Evolutionary conservation across 2,888 invertebrate genomes (phyloP).

Genomic region (Cistogaster globosa): DNA sequence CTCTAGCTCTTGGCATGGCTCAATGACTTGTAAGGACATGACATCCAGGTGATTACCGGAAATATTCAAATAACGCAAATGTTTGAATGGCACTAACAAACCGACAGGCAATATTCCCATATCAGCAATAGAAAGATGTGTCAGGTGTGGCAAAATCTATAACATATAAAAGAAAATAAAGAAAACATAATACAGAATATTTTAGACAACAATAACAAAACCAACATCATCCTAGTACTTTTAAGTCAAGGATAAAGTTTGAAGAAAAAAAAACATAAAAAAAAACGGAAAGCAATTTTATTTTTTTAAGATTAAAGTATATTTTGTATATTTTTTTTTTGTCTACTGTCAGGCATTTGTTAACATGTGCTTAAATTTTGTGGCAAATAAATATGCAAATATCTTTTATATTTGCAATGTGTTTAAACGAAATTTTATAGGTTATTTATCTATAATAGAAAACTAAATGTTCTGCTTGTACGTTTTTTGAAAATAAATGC

Average conservation of each 20-base stretch:
- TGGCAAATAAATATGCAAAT: slow-evolving; percentile 10
- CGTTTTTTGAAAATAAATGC: not conserved
- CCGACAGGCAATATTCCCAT: slow-evolving; percentile 83
- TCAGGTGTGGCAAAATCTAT: slow-evolving; percentile 81
- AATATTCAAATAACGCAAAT: slow-evolving; percentile 87
- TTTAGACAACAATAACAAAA: slow-evolving; percentile 22
- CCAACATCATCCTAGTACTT: slow-evolving; percentile 20
- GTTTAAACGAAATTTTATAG: slow-evolving; percentile 45
- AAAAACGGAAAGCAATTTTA: not conserved
- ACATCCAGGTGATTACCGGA: slow-evolving; percentile 88
- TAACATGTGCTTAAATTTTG: slow-evolving; percentile 46
- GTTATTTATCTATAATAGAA: slow-evolving; percentile 41
- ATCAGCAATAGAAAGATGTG: slow-evolving; percentile 82
- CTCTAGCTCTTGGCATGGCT: slow-evolving; percentile 82
- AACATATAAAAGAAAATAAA: slow-evolving; percentile 64
- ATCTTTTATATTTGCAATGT: slow-evolving; percentile 24
- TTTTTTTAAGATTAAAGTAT: slow-evolving; percentile 20
- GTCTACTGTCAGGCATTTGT: slow-evolving; percentile 12
- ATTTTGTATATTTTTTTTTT: not conserved
- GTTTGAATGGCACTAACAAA: slow-evolving; percentile 82
- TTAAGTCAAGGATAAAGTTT: slow-evolving; percentile 31
- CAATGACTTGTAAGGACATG: slow-evolving; percentile 82
- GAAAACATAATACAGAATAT: slow-evolving; percentile 37
- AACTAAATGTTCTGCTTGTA: slow-evolving; percentile 31
- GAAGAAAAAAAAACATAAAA: not conserved